phyloP scores from a whole-genome alignment of 1,140 invertebrate species.

The Neuroterus valhalla region DNA sequence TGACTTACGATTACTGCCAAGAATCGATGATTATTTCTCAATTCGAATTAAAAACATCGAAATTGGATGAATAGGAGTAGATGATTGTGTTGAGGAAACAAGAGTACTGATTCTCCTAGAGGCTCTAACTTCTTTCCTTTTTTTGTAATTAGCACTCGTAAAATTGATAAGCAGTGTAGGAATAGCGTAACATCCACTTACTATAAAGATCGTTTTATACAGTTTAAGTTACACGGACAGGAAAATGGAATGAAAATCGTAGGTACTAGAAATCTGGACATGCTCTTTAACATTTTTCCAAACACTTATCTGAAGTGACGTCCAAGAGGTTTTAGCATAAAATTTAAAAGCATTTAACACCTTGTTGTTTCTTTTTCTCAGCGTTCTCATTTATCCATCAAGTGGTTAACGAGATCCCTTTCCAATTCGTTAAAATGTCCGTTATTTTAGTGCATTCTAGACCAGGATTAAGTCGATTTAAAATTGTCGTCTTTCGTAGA shows the following conservation, averaged over 20 bases:
- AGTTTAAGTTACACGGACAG: conserved; percentile 13
- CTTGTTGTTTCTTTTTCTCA: not conserved
- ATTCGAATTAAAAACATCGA: not conserved
- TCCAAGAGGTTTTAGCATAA: conserved; percentile 3
- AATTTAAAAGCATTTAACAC: conserved; percentile 17
- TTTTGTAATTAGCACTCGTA: too few relatives aligned
- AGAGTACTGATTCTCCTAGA: too few relatives aligned
- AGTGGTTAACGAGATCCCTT: too few relatives aligned
- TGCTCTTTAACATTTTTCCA: not conserved
- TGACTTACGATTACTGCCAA: not conserved
- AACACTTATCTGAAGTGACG: conserved; percentile 14
- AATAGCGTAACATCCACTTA: conserved; percentile 11
- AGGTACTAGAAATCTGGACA: not conserved
- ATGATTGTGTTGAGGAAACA: too few relatives aligned
- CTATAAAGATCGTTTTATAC: conserved; percentile 4
- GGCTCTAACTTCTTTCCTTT: too few relatives aligned
- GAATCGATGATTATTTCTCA: not conserved
- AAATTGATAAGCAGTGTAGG: not conserved
- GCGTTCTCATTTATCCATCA: too few relatives aligned
- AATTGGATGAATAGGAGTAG: not conserved
- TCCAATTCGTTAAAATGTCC: too few relatives aligned
- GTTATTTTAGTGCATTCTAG: not conserved
- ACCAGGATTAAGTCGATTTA: conserved; percentile 6
- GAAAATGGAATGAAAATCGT: not conserved
- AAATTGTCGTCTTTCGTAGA: not conserved